Conservation (phyloP, 1,140 invertebrate species). For the Orussus abietinus region DNA sequence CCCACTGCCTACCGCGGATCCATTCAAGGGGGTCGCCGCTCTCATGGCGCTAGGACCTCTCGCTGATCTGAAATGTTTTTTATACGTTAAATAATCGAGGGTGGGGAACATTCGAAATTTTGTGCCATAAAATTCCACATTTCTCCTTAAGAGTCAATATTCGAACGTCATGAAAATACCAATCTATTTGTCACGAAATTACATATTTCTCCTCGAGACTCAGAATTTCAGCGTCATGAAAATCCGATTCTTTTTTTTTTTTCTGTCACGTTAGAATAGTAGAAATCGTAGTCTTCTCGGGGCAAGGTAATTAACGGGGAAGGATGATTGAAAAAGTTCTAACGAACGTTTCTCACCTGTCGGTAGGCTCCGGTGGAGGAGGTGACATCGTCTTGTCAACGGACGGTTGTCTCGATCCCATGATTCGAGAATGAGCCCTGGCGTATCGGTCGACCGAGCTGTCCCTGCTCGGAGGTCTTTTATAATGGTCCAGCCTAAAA, state of each 20-base stretch:
- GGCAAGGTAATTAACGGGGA: no score
- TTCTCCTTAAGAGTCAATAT: no score
- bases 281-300: no score
- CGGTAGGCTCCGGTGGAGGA: slow-evolving; percentile 46
- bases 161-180: background rate
- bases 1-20: slow-evolving; percentile 52
- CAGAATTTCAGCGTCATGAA: no score
- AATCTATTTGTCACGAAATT: no score
- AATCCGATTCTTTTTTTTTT: no score
- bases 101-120: no score
- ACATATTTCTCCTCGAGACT: no score
- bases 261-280: no score
- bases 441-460: slow-evolving; percentile 81
- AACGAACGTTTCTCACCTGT: slow-evolving; percentile 48
- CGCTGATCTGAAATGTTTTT: slow-evolving; percentile 38
- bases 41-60: slow-evolving; percentile 53
- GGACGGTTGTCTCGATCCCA: slow-evolving; percentile 70
- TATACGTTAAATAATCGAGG: no score
- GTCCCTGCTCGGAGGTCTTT: slow-evolving; percentile 81
- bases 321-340: no score
- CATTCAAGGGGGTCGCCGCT: slow-evolving; percentile 44
- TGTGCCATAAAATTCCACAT: no score
- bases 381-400: slow-evolving; percentile 59
- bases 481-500: slow-evolving; percentile 85
- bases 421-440: slow-evolving; percentile 53